Percentiles rank a stretch among this genome's conserved stretches.
Evolutionary conservation across 2,888 invertebrate genomes (phyloP).

Genomic region (Polydrusus tereticollis): DNA sequence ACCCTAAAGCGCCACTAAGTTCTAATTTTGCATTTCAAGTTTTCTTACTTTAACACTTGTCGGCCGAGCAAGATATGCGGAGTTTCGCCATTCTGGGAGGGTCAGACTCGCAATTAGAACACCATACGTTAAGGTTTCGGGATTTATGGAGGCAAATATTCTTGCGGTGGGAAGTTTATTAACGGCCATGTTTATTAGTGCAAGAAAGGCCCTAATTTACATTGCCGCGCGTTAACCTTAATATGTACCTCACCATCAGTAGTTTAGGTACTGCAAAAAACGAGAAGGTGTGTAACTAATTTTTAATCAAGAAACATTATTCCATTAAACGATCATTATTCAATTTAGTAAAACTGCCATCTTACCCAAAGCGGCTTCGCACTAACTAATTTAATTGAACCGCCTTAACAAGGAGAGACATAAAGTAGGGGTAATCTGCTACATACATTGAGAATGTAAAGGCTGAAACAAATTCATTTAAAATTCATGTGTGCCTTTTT

Average conservation of each 20-base stretch:
- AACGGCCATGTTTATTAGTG: slow-evolving; percentile 11
- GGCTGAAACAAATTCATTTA: no score
- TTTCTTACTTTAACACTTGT: slow-evolving; percentile 62
- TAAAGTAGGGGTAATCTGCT: no score
- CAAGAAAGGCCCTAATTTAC: slow-evolving; percentile 11
- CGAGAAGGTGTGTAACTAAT: not conserved
- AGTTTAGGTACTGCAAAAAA: not conserved
- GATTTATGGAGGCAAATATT: slow-evolving; percentile 38
- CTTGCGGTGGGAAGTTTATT: slow-evolving; percentile 19
- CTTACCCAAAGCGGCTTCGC: no score
- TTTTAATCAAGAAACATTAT: not conserved
- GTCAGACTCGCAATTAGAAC: slow-evolving; percentile 47
- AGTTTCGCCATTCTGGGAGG: slow-evolving; percentile 56
- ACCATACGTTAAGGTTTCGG: slow-evolving; percentile 38
- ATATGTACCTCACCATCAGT: not conserved
- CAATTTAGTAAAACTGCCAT: no score
- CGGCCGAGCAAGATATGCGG: slow-evolving; percentile 51
- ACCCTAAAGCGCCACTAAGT: slow-evolving; percentile 61
- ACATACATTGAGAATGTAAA: no score
- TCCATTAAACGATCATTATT: no score
- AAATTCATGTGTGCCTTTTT: no score
- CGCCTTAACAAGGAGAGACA: no score
- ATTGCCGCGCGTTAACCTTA: not conserved
- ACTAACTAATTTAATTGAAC: no score
- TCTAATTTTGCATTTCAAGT: slow-evolving; percentile 60